Conservation (phyloP, 1,140 invertebrate species). For the Leptinotarsa defecta region DNA sequence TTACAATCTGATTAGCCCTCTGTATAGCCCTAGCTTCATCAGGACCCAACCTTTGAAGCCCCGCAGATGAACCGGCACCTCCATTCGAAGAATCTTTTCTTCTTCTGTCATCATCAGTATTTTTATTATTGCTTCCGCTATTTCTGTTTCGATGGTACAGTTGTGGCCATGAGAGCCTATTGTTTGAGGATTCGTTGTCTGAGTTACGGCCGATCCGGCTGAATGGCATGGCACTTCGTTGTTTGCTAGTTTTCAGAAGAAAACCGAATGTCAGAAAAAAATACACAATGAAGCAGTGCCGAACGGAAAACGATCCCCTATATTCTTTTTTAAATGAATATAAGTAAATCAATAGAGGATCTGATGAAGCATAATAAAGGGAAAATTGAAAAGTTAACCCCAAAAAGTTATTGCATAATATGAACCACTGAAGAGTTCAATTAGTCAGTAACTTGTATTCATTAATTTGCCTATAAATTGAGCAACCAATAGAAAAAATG, state of each 20-base stretch:
- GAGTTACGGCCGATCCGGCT: conserved; percentile 42
- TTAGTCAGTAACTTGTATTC: no score
- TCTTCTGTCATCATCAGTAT: conserved; percentile 39
- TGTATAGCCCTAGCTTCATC: conserved; percentile 79
- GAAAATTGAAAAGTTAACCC: no score
- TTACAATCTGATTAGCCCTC: conserved; percentile 81
- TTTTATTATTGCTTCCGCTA: conserved; percentile 26
- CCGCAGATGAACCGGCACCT: conserved; percentile 49
- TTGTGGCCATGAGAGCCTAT: conserved; percentile 53
- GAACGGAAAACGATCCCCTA: neutral
- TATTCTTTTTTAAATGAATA: neutral
- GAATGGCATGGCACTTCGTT: conserved; percentile 50
- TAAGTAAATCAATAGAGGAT: no score
- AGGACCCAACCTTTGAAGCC: conserved; percentile 64
- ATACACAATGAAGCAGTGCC: neutral
- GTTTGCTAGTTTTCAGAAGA: conserved; percentile 44
- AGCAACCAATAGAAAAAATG: no score
- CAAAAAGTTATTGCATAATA: no score
- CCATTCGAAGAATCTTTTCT: conserved; percentile 43
- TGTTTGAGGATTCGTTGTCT: conserved; percentile 46
- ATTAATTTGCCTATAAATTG: no score
- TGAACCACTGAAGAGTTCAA: no score
- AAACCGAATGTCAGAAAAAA: conserved; percentile 14
- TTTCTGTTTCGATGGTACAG: conserved; percentile 51
- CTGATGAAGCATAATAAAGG: no score